Percentiles rank a stretch among this genome's conserved stretches.
These are phyloP conservation scores for Drosophila neotestacea DNA, from an alignment of 2,888 invertebrate genomes.

Conservation along the genomic window DNA sequence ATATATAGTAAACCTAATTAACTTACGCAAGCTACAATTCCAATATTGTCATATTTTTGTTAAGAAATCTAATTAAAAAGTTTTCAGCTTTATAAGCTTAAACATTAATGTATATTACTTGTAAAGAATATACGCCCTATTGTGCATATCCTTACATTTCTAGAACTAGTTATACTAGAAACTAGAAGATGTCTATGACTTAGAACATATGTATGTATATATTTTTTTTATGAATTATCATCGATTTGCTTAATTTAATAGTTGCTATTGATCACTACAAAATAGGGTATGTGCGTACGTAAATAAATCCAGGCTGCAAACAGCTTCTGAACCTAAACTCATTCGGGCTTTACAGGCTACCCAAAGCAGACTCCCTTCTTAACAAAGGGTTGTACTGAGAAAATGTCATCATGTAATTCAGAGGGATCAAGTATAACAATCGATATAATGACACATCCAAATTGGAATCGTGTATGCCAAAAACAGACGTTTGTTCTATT, in stretches of 20 bases:
- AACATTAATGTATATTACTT: not conserved
- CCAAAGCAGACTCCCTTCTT: no score
- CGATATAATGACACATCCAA: no score
- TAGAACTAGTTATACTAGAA: not conserved
- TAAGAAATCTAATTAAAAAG: not conserved
- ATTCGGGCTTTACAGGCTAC: no score
- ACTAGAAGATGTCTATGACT: slow-evolving; percentile 1
- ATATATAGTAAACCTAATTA: not conserved
- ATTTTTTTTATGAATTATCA: not conserved
- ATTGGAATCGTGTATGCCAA: no score
- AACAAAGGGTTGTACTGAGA: no score
- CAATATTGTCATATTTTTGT: not conserved
- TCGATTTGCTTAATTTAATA: not conserved
- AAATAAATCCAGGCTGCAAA: no score
- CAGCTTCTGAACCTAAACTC: no score
- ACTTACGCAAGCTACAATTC: not conserved
- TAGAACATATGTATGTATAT: not conserved
- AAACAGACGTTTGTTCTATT: no score
- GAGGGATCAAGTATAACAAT: no score
- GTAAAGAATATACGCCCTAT: no score
- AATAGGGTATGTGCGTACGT: not conserved
- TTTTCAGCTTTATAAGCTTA: not conserved
- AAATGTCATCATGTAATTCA: no score
- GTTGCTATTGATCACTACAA: not conserved
- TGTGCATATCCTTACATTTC: not conserved